Base-by-base conservation (phyloP, 2,888 invertebrate species). In the Pyrrhia umbra region DNA sequence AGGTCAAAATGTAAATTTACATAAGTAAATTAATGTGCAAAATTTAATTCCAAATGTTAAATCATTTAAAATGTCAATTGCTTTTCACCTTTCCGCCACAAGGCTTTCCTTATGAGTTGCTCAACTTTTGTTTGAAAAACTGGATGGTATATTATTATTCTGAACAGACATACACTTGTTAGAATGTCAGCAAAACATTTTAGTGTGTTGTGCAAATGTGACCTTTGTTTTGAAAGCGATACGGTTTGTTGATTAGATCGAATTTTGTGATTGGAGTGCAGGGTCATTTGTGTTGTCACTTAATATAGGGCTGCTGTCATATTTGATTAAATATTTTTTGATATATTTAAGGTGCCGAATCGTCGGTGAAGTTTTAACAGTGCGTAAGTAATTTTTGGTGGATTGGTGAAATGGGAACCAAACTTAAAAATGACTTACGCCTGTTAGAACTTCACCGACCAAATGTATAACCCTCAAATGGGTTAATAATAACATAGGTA, bases 181-280 rank as follows among this genome's bases (percentile, higher is more conserved):
- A 27, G 57, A 79, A 79, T 79, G 79, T 68, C 79, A 75, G 47
- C n/a, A 16, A 21, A 65, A 69, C 54, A 65, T 68, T 64, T 50
- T 37, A 34, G 34, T 40, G 45, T 65, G 50, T 75, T 78, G 65
- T 75, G 79, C 45, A 75, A 79, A 68, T 61, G 10, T 51, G 68
- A 75, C 72, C 72, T 79, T 65, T 77, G 63, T 65, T 50, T 67
- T 55, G 39, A 56, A 68, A 69, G 52, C 56, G 67, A 55, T 68
- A 75, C 76, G 72, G 58, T 63, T 25, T 59, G 61, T 47, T 72
- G 59, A 60, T 77, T 56, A 67, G 77, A 75, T 75, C 52, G 18
- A 20, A 46, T 25, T 55, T 46, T 42, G 20, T 54, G 61, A 73
- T 70, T 65, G 21, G 54, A 56, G 30, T 13, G 49, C 73, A 54